Conservation (phyloP, 64 coral and sea anemone species). For the Actinia tenebrosa region DNA sequence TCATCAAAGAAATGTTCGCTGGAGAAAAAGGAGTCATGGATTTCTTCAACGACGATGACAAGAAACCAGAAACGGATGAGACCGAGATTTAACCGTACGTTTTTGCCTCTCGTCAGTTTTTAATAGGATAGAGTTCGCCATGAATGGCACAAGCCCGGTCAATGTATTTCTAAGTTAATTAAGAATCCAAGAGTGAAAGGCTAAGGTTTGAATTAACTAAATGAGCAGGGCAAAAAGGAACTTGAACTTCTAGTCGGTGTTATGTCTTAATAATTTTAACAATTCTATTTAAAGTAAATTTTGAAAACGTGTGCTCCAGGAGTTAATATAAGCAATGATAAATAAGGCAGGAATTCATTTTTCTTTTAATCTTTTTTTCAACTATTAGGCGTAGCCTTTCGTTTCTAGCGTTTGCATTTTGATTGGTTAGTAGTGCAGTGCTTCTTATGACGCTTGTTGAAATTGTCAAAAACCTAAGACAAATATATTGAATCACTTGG, state of each 20-base stretch:
- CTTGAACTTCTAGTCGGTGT: neutral
- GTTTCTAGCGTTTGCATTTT: neutral
- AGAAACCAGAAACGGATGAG: constrained; percentile 53
- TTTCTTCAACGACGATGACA: constrained; percentile 63
- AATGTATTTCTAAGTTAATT: neutral
- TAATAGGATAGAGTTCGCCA: constrained; percentile 4
- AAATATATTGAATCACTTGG: too few species aligned
- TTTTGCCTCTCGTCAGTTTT: neutral
- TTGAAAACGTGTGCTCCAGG: neutral
- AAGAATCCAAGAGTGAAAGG: neutral
- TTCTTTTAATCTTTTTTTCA: neutral
- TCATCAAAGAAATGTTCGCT: constrained; percentile 83
- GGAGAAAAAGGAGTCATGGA: constrained; percentile 84
- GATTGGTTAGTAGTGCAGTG: neutral
- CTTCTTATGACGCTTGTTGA: neutral
- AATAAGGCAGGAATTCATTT: neutral
- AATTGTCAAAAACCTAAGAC: too few species aligned
- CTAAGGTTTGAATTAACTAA: neutral
- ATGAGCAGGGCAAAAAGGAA: neutral
- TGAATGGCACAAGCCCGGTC: neutral
- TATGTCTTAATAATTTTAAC: constrained; percentile 16
- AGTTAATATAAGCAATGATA: constrained; percentile 17
- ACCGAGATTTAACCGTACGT: constrained; percentile 65
- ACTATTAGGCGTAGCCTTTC: neutral
- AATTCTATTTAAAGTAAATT: constrained; percentile 30